These are phyloP conservation scores for Syngnathus floridae DNA, from an alignment of 2,113 vertebrate genomes.

Conservation along the genomic window DNA sequence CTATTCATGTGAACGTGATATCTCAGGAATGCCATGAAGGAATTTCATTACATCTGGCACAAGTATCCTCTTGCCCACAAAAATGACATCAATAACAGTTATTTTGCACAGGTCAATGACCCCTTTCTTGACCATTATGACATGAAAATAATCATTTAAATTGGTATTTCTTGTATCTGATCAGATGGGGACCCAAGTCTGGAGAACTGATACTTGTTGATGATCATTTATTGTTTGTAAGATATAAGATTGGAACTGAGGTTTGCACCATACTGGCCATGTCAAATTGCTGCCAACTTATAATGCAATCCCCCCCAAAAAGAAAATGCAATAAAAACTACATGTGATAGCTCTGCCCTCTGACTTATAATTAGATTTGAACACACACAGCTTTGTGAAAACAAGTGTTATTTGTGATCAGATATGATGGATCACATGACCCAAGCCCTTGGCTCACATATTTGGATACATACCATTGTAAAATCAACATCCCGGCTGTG, in stretches of 20 bases:
- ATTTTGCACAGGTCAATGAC: not conserved
- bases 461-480: not conserved
- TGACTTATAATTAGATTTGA: no score
- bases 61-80: not conserved
- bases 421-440: slow-evolving; percentile 20
- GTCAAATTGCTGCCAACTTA: no score
- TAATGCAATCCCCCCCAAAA: no score
- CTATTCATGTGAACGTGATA: slow-evolving; percentile 3
- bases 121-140: not conserved
- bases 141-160: no score
- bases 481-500: not conserved
- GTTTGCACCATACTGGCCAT: no score
- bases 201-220: no score
- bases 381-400: slow-evolving; percentile 31
- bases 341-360: no score
- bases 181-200: no score
- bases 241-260: no score
- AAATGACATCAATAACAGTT: slow-evolving; percentile 1
- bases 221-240: no score
- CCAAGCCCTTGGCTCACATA: not conserved
- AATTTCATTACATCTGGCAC: slow-evolving; percentile 8
- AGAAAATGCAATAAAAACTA: no score
- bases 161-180: not conserved
- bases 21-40: slow-evolving; percentile 5
- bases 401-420: slow-evolving; percentile 49